Evolutionary conservation across 2,888 invertebrate genomes (phyloP).

Genomic region (Brenthis ino): DNA sequence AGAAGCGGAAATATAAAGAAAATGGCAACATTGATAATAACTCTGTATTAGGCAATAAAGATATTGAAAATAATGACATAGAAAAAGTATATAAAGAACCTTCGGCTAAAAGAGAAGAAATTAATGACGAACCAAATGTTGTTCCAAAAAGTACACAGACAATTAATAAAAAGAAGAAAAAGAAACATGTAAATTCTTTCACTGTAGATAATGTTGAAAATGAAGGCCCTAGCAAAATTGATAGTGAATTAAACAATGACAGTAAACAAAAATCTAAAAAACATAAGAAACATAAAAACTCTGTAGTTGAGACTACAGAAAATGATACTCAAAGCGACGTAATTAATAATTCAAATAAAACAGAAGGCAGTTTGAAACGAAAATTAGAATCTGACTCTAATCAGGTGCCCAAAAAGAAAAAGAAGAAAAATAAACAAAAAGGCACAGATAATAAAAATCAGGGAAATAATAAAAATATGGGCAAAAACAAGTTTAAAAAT

Average conservation of each 20-base stretch:
- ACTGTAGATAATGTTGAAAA: slow-evolving; percentile 52
- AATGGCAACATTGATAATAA: slow-evolving; percentile 7
- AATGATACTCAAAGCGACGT: background rate
- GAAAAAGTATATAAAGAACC: slow-evolving; percentile 14
- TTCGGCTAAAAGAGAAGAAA: background rate
- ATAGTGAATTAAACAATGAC: slow-evolving; percentile 18
- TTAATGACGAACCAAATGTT: background rate
- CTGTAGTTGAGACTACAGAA: background rate
- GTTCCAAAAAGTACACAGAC: slow-evolving; percentile 3
- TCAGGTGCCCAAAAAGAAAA: slow-evolving; percentile 46
- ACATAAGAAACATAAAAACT: background rate
- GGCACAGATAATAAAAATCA: slow-evolving; percentile 31
- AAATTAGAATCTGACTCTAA: slow-evolving; percentile 22
- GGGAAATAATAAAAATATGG: slow-evolving; percentile 43
- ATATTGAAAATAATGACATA: slow-evolving; percentile 1
- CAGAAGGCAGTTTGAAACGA: slow-evolving; percentile 37
- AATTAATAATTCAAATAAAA: slow-evolving; percentile 11
- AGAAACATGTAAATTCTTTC: slow-evolving; percentile 51
- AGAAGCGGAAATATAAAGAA: slow-evolving; percentile 34
- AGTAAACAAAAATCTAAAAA: background rate
- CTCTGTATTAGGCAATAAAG: background rate
- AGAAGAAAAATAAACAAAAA: slow-evolving; percentile 43
- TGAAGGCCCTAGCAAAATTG: slow-evolving; percentile 50
- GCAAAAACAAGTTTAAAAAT: slow-evolving; percentile 50
- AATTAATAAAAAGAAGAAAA: slow-evolving; percentile 50